phyloP scores from a whole-genome alignment of 2,888 invertebrate genomes.

The Lymantria dispar region DNA sequence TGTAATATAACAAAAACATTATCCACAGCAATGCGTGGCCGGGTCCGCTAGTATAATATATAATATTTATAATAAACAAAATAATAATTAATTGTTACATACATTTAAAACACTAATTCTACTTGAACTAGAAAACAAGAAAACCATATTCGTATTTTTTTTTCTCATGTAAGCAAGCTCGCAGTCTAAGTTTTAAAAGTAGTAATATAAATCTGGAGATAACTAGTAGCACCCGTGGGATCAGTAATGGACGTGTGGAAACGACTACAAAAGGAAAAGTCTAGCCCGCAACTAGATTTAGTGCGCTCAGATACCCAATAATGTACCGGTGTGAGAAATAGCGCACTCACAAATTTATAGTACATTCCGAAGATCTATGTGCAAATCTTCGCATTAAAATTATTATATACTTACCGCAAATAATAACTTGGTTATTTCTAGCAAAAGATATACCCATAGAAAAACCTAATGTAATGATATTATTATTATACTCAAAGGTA shows the following conservation, averaged over 20 bases:
- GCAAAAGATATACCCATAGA: too few relatives aligned
- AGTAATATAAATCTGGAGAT: conserved; percentile 52
- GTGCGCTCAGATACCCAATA: conserved; percentile 53
- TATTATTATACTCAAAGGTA: too few relatives aligned
- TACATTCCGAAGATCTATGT: conserved; percentile 18
- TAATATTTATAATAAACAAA: too few relatives aligned
- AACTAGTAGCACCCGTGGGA: conserved; percentile 55
- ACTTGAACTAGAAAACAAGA: conserved; percentile 6
- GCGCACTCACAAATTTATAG: conserved; percentile 20
- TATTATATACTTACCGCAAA: too few relatives aligned
- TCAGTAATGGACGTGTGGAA: conserved; percentile 65
- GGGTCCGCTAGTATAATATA: too few relatives aligned
- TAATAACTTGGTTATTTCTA: too few relatives aligned
- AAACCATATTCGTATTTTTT: conserved; percentile 27
- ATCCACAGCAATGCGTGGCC: too few relatives aligned
- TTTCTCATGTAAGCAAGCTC: conserved; percentile 36
- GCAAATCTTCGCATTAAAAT: too few relatives aligned
- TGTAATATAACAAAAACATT: too few relatives aligned
- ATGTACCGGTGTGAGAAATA: conserved; percentile 44
- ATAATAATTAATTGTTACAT: too few relatives aligned
- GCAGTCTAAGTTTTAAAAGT: conserved; percentile 41
- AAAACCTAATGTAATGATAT: too few relatives aligned
- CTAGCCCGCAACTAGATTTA: conserved; percentile 67
- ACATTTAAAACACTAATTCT: conserved; percentile 1
- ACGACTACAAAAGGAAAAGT: conserved; percentile 65